Percentiles rank a stretch among this genome's conserved stretches.
Conservation (phyloP, 2,113 vertebrate genomes). For the Oryzias woworae region DNA sequence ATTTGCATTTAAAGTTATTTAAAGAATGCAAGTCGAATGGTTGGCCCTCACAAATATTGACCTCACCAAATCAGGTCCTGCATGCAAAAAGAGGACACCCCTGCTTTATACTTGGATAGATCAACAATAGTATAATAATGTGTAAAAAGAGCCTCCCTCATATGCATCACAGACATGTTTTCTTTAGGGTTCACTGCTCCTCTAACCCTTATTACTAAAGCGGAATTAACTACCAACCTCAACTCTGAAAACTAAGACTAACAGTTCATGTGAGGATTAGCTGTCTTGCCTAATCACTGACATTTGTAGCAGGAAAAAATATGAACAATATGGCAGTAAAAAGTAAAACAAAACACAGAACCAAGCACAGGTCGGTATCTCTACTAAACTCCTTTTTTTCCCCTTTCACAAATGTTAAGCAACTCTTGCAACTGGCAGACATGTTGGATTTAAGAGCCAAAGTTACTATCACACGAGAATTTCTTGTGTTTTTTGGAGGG, state of each 20-base stretch:
- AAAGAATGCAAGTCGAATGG: too few relatives aligned
- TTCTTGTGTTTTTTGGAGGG: constrained; percentile 24
- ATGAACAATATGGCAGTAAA: constrained; percentile 3
- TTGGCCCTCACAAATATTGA: too few relatives aligned
- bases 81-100: too few relatives aligned
- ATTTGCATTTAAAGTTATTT: too few relatives aligned
- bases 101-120: not conserved
- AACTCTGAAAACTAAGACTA: constrained; percentile 8
- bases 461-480: constrained; percentile 64
- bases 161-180: not conserved
- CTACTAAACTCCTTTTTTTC: constrained; percentile 41
- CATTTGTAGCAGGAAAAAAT: constrained; percentile 9
- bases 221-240: not conserved
- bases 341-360: constrained; percentile 25
- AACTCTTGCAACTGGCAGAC: constrained; percentile 51
- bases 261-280: not conserved
- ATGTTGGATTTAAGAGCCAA: constrained; percentile 42
- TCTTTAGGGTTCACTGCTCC: not conserved
- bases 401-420: constrained; percentile 27
- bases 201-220: not conserved
- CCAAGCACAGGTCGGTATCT: constrained; percentile 28
- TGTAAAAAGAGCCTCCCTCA: not conserved
- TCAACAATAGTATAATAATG: not conserved
- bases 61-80: too few relatives aligned
- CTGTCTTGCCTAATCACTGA: not conserved